phyloP scores from a whole-genome alignment of 2,113 vertebrate species.

The Phalacrocorax aristotelis region DNA sequence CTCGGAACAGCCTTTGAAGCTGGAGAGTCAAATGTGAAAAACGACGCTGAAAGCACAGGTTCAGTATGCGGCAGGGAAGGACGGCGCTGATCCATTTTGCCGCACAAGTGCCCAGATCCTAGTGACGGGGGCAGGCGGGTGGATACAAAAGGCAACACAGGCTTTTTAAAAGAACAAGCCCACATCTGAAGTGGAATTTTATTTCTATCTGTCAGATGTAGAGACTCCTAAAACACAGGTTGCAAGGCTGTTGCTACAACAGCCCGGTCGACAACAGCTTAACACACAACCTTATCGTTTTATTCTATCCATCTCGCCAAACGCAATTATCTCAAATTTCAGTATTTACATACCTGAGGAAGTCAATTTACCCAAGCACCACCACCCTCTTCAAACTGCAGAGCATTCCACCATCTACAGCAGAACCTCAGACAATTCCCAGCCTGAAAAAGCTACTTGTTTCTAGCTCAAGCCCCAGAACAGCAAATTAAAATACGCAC shows the following conservation, averaged over 20 bases:
- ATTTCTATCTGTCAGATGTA: background rate
- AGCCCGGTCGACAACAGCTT: background rate
- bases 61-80: background rate
- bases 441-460: background rate
- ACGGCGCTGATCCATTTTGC: background rate
- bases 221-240: background rate
- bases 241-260: background rate
- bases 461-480: background rate
- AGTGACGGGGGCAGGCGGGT: background rate
- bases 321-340: background rate
- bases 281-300: background rate
- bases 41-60: background rate
- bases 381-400: background rate
- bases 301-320: background rate
- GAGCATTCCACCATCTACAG: background rate
- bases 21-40: conserved; percentile 9
- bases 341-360: conserved; percentile 12
- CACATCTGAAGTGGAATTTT: background rate
- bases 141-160: background rate
- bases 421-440: background rate
- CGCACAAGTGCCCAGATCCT: background rate
- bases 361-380: conserved; percentile 5
- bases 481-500: background rate
- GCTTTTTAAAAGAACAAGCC: background rate
- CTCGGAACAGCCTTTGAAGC: conserved; percentile 3